These are phyloP conservation scores for Neotoma lepida DNA, from an alignment of 2,113 vertebrate genomes.

Conservation along the genomic window DNA sequence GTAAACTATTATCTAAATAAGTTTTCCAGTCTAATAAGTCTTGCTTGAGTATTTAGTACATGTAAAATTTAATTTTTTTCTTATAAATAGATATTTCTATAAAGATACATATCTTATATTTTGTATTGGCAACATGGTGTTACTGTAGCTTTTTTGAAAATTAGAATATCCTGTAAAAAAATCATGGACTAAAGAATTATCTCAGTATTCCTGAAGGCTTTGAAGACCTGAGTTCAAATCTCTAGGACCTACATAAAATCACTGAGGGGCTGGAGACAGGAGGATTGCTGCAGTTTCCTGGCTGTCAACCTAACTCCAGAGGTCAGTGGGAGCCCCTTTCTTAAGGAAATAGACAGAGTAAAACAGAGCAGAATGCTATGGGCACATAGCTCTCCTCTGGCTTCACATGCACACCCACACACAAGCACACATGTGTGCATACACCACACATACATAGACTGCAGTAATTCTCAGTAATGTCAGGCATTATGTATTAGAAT, in stretches of 20 bases:
- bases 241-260: background rate
- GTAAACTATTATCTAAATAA: background rate
- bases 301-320: background rate
- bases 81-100: slow-evolving; percentile 10
- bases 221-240: background rate
- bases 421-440: background rate
- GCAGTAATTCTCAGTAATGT: background rate
- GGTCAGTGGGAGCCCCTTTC: background rate
- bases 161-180: background rate
- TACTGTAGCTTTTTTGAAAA: background rate
- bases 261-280: background rate
- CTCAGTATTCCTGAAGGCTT: background rate
- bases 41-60: slow-evolving; percentile 11
- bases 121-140: background rate
- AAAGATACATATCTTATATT: background rate
- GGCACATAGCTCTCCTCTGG: background rate
- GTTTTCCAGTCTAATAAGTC: background rate
- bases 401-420: background rate
- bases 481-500: background rate
- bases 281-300: background rate
- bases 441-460: background rate
- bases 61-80: background rate
- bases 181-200: background rate
- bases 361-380: background rate
- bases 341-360: background rate